phyloP scores from a whole-genome alignment of 2,113 vertebrate genomes.

The Tiliqua scincoides region DNA sequence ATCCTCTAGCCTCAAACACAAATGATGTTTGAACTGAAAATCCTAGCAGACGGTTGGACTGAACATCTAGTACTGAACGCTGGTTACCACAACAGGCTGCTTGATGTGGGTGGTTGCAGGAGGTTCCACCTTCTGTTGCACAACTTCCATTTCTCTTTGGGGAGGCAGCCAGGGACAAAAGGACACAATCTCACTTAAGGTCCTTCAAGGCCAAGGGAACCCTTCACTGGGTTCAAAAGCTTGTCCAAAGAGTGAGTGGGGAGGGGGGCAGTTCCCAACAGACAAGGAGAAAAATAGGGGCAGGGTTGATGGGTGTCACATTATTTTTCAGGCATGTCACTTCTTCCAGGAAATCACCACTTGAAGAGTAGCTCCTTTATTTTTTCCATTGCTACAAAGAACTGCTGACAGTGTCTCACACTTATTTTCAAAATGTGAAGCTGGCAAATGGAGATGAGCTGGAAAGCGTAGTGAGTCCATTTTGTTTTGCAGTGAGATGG shows the following conservation, averaged over 20 bases:
- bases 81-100: rapidly evolving
- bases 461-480: too few relatives aligned
- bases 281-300: background rate
- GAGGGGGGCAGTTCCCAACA: too few relatives aligned
- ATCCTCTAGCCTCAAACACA: background rate
- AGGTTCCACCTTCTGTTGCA: background rate
- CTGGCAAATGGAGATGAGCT: too few relatives aligned
- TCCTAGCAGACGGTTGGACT: background rate
- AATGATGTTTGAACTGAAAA: too few relatives aligned
- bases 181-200: background rate
- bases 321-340: background rate
- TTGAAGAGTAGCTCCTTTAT: background rate
- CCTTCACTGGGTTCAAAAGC: background rate
- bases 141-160: background rate
- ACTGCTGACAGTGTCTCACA: too few relatives aligned
- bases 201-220: background rate
- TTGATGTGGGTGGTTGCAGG: background rate
- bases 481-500: too few relatives aligned
- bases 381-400: background rate
- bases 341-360: background rate
- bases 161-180: background rate
- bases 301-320: too few relatives aligned
- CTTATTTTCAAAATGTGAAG: too few relatives aligned
- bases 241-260: background rate
- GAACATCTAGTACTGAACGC: background rate